phyloP scores from a whole-genome alignment of 2,113 vertebrate species.

The Pandion haliaetus region DNA sequence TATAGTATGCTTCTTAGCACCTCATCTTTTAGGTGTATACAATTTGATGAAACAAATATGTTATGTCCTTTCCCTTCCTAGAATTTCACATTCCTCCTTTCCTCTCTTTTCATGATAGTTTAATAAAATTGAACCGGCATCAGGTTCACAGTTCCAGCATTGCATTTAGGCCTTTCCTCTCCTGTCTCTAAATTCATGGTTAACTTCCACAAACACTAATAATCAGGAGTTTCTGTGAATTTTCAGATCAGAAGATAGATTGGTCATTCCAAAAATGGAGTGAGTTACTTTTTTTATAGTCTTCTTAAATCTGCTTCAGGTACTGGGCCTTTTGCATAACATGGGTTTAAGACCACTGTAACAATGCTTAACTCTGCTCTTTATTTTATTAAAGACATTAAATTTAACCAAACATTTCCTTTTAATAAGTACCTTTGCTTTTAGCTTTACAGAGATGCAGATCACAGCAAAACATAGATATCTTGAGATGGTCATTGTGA shows the following conservation, averaged over 20 bases:
- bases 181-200: background rate
- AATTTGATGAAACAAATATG: background rate
- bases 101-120: background rate
- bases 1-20: background rate
- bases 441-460: background rate
- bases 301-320: background rate
- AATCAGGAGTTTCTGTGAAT: background rate
- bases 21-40: conserved; percentile 7
- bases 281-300: background rate
- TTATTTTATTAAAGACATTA: background rate
- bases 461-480: background rate
- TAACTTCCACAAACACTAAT: background rate
- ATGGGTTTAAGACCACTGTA: background rate
- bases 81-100: background rate
- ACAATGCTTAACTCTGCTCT: background rate
- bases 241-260: background rate
- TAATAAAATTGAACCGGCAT: background rate
- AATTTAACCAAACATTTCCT: background rate
- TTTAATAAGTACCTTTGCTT: background rate
- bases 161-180: background rate
- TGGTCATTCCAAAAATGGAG: background rate
- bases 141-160: background rate
- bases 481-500: background rate
- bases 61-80: background rate
- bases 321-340: background rate